phyloP scores from a whole-genome alignment of 2,797 vertebrate species.

The Moxostoma hubbsi region DNA sequence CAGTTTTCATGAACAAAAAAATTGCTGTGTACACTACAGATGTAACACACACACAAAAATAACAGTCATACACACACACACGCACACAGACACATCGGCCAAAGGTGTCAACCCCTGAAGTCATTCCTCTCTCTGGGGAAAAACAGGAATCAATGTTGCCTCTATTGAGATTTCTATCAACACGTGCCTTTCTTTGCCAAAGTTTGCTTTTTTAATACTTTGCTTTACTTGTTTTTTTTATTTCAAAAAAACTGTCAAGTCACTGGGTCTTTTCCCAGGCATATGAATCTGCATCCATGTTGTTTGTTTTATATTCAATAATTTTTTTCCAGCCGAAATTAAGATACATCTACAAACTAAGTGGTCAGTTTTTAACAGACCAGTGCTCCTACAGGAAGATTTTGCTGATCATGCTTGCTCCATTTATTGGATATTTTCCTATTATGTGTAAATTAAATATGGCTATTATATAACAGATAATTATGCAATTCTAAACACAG shows the following conservation, averaged over 20 bases:
- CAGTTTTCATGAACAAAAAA: slow-evolving; percentile 1
- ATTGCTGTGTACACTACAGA: slow-evolving; percentile 64
- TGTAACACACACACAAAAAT: too few species aligned
- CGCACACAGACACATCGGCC: slow-evolving; percentile 41
- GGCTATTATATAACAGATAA: background rate
- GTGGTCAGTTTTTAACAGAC: background rate
- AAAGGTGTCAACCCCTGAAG: background rate
- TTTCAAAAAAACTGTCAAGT: background rate
- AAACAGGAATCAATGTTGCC: background rate
- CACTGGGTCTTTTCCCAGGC: background rate
- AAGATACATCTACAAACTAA: background rate
- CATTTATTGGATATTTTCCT: background rate
- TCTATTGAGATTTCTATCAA: slow-evolving; percentile 3
- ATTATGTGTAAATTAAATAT: background rate
- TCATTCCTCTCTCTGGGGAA: background rate
- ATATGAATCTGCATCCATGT: background rate
- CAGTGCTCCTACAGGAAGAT: too few species aligned
- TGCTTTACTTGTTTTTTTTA: background rate
- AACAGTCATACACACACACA: slow-evolving; percentile 51
- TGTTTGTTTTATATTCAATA: background rate
- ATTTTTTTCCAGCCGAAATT: background rate
- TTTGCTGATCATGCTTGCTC: too few species aligned
- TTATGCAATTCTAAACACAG: background rate
- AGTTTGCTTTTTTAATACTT: background rate
- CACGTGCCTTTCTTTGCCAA: slow-evolving; percentile 19